These are phyloP conservation scores for Ischnus inquisitorius DNA, from an alignment of 2,888 invertebrate genomes.

Conservation along the genomic window DNA sequence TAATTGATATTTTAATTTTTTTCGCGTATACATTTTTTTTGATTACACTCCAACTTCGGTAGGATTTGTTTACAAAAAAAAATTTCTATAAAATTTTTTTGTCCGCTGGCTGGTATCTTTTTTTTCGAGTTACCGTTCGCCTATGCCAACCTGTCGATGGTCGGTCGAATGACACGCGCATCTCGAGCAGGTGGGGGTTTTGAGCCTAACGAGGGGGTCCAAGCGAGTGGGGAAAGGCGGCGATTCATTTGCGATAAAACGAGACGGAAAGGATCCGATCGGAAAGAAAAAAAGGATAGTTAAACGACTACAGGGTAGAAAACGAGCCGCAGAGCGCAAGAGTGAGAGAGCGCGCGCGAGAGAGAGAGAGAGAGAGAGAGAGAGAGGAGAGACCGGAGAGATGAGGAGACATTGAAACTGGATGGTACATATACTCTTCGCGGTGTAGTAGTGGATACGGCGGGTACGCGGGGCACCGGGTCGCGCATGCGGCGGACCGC, in stretches of 20 bases:
- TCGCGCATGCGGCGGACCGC: constrained; percentile 79
- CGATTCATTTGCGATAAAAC: not conserved
- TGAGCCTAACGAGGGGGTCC: not conserved
- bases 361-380: not conserved
- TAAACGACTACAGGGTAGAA: not conserved
- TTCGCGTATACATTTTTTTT: too few relatives aligned
- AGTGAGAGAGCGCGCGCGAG: not conserved
- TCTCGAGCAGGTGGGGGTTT: not conserved
- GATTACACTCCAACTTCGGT: too few relatives aligned
- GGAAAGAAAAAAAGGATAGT: not conserved
- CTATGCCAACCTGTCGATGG: constrained; percentile 4
- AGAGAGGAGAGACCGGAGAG: not conserved
- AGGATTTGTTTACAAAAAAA: too few relatives aligned
- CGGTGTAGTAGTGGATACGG: constrained; percentile 48
- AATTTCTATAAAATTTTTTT: too few relatives aligned
- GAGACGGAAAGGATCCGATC: not conserved
- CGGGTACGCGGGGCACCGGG: constrained; percentile 59
- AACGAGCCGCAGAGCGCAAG: not conserved
- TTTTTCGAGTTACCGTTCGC: not conserved
- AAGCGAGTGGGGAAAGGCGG: not conserved
- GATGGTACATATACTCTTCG: constrained; percentile 26
- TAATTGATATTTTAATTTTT: not conserved
- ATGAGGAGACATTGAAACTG: constrained; percentile 9
- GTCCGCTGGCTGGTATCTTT: too few relatives aligned
- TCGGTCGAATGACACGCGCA: not conserved